Evolutionary conservation across 2,888 invertebrate genomes (phyloP), one percentile per base, ranked within the genome.

Genomic region (Athalia rosae): DNA sequence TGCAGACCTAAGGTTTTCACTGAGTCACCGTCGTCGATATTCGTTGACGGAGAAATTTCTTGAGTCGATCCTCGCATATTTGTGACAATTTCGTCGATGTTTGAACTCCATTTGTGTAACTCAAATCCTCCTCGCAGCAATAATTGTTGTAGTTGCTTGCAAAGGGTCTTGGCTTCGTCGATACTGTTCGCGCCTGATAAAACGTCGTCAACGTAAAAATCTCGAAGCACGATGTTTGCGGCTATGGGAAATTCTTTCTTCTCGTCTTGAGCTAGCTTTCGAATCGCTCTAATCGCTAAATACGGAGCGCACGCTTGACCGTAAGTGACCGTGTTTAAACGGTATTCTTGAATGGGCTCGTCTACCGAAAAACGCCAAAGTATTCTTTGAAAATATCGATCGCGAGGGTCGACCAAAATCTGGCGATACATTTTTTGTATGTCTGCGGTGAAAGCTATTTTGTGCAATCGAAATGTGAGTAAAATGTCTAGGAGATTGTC

Each of bases 351-450:
- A 0, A 84, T 15, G 1, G 80, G 77, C 4, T 77, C 43, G 43
- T 63, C 66, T 0, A 78, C 74, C n/a, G 77, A 50, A 4, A 77
- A 69, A 8, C 83, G 77, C 85, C 86, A 85, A 4, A 84, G 48
- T 41, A 85, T 84, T 8, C 82, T 73, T 47, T 84, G 83, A 41
- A 79, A 80, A 15, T 80, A 77, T 4, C 79, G 47, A 64, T 85
- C 79, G 4, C 77, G 76, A 4, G 78, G 66, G 43, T 78, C n/a
- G 0, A 84, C 59, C 1, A 28, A 4, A 3, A 85, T 79, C 50
- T 82, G 83, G 7, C 81, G 80, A 64, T 81, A 86, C 82, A 85
- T 85, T 78, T 85, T 85, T 43, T 77, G 80, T 11, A 85, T 78
- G 61, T 85, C 85, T 1, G 80, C 82, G 7, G 79, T 80, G 7